Conservation (phyloP, 2,113 vertebrate species). For the Oryzias curvinotus region DNA sequence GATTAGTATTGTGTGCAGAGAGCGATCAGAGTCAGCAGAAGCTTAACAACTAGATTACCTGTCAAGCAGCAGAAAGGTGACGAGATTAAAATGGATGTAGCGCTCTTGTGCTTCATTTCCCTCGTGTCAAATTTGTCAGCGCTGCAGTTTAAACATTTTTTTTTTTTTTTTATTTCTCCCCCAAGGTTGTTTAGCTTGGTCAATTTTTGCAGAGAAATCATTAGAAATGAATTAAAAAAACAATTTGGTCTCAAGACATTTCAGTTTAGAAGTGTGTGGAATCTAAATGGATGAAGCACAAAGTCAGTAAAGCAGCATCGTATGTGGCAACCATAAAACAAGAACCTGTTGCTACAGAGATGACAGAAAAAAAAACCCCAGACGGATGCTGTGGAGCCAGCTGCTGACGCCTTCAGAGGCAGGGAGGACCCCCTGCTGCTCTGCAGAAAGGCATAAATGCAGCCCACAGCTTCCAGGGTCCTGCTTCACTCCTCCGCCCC, state of each 20-base stretch:
- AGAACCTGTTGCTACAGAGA: conserved; percentile 34
- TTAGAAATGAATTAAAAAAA: no score
- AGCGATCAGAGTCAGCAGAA: conserved; percentile 1
- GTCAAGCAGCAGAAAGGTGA: conserved; percentile 3
- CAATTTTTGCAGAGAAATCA: no score
- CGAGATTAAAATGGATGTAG: conserved; percentile 6
- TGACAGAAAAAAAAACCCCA: conserved; percentile 18
- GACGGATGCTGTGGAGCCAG: conserved; percentile 39
- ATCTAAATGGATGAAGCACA: background rate
- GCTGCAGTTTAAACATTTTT: background rate
- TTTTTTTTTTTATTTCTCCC: no score
- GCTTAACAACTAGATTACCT: conserved; percentile 20
- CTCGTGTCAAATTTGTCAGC: conserved; percentile 1
- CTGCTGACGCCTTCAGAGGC: conserved; percentile 59
- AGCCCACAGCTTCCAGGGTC: conserved; percentile 37
- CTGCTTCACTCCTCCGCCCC: conserved; percentile 24
- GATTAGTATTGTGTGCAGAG: conserved; percentile 11
- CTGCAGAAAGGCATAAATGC: conserved; percentile 55
- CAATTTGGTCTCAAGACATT: no score
- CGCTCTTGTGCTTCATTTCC: conserved; percentile 1
- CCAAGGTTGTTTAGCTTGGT: no score
- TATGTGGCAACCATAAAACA: conserved; percentile 35
- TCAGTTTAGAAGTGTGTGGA: no score
- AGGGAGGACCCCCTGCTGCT: conserved; percentile 46
- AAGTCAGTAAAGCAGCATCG: conserved; percentile 1